These are phyloP conservation scores for Neodiprion virginianus DNA, from an alignment of 1,140 invertebrate genomes.

Conservation along the genomic window DNA sequence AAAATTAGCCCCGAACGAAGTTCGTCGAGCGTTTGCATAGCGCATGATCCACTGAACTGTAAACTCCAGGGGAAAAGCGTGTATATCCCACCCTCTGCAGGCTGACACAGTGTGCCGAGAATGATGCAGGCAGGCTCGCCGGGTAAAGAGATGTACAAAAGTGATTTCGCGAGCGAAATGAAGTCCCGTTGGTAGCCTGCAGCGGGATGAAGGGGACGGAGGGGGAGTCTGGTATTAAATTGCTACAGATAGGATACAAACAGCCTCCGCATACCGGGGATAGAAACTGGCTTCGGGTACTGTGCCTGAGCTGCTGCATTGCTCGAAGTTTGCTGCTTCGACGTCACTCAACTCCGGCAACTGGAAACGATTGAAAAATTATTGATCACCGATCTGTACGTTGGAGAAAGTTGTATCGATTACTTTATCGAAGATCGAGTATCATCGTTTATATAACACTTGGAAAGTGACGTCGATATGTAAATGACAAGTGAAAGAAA, in stretches of 20 bases:
- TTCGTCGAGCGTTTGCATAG: too few species aligned
- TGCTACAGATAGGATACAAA: slow-evolving; percentile 53
- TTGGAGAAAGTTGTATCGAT: too few species aligned
- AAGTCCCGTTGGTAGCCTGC: slow-evolving; percentile 46
- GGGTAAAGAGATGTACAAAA: slow-evolving; percentile 5
- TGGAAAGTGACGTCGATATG: too few species aligned
- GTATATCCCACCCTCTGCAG: not conserved
- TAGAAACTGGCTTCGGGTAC: slow-evolving; percentile 50
- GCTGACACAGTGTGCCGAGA: not conserved
- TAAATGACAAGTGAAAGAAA: too few species aligned
- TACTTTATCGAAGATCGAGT: too few species aligned
- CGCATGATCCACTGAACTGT: too few species aligned
- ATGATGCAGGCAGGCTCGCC: not conserved
- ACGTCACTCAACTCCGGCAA: too few species aligned
- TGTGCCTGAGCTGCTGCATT: not conserved
- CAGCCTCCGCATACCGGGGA: slow-evolving; percentile 43
- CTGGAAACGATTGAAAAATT: too few species aligned
- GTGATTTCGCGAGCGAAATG: slow-evolving; percentile 54
- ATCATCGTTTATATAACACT: too few species aligned
- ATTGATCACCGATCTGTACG: too few species aligned
- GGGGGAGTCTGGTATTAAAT: slow-evolving; percentile 52
- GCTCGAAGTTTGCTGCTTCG: too few species aligned
- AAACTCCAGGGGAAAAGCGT: not conserved
- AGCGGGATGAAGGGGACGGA: slow-evolving; percentile 25
- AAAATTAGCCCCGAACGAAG: too few species aligned